Conservation (phyloP, 2,888 invertebrate genomes). For the Anagyrus pseudococci region DNA sequence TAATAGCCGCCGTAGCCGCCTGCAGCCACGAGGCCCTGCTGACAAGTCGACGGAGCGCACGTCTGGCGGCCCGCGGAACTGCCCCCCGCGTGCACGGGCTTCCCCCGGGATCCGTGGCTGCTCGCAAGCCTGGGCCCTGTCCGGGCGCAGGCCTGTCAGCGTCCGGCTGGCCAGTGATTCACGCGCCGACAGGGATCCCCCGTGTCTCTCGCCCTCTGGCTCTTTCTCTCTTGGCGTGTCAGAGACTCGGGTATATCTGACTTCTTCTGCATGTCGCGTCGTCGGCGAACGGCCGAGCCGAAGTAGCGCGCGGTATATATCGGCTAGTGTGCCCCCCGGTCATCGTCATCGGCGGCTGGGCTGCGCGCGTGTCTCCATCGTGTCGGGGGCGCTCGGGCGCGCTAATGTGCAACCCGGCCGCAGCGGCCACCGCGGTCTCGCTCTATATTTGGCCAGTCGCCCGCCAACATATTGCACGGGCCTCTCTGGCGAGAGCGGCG, state of each 20-base stretch:
- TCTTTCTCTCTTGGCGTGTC: too few relatives aligned
- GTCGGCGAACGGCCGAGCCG: too few relatives aligned
- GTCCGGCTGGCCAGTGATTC: neutral
- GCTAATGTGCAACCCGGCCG: conserved; percentile 49
- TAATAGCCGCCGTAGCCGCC: neutral
- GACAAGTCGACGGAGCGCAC: too few relatives aligned
- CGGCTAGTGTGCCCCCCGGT: too few relatives aligned
- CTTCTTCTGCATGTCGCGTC: too few relatives aligned
- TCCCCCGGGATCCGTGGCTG: neutral
- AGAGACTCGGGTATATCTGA: too few relatives aligned
- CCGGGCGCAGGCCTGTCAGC: too few relatives aligned
- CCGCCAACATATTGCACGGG: conserved; percentile 58
- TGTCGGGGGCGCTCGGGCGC: conserved; percentile 5
- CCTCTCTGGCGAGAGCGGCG: neutral
- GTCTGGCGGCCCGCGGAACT: neutral
- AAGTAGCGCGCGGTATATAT: too few relatives aligned
- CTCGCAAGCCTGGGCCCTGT: neutral
- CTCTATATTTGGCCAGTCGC: conserved; percentile 62
- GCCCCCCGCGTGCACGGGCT: neutral
- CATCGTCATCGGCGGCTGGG: neutral
- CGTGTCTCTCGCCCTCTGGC: too few relatives aligned
- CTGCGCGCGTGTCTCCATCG: too few relatives aligned
- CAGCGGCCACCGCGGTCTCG: too few relatives aligned
- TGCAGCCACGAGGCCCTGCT: neutral
- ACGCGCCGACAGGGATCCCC: neutral